phyloP scores from a whole-genome alignment of 2,888 invertebrate species.

The Agrotis ipsilon region DNA sequence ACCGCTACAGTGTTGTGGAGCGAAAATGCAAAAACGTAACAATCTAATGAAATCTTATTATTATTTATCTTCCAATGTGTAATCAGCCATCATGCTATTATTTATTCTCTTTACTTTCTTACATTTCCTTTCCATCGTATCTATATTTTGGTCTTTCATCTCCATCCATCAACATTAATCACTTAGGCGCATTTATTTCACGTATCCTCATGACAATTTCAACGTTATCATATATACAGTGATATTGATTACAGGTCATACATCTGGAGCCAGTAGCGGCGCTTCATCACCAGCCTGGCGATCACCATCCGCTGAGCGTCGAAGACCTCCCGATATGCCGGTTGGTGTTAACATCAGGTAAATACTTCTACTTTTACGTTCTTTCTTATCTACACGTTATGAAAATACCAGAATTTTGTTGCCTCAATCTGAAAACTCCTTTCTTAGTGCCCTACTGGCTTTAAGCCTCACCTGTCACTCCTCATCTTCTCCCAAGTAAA shows the following conservation, averaged over 20 bases:
- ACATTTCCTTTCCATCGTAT: too few relatives aligned
- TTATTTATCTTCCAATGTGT: not conserved
- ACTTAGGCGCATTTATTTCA: too few relatives aligned
- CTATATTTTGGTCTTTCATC: too few relatives aligned
- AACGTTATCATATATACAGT: too few relatives aligned
- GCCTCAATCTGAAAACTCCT: too few relatives aligned
- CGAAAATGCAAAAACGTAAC: slow-evolving; percentile 26
- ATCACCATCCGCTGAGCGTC: slow-evolving; percentile 92
- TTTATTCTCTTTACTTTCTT: too few relatives aligned
- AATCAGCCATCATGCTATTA: too few relatives aligned
- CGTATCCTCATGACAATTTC: not conserved
- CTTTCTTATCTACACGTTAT: not conserved
- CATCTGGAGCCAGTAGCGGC: slow-evolving; percentile 91
- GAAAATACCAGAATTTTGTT: too few relatives aligned
- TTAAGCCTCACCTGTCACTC: too few relatives aligned
- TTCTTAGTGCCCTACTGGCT: too few relatives aligned
- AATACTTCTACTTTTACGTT: not conserved
- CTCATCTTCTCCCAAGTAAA: too few relatives aligned
- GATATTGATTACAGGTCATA: slow-evolving; percentile 74
- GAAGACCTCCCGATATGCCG: slow-evolving; percentile 90
- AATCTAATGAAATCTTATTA: not conserved
- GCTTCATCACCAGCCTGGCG: slow-evolving; percentile 93
- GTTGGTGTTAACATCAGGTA: slow-evolving; percentile 88
- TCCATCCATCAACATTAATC: too few relatives aligned
- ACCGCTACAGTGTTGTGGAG: not conserved